Evolutionary conservation across 2,113 vertebrate genomes (phyloP), one percentile per base, ranked within the genome.

Genomic region (Gavialis gangeticus): DNA sequence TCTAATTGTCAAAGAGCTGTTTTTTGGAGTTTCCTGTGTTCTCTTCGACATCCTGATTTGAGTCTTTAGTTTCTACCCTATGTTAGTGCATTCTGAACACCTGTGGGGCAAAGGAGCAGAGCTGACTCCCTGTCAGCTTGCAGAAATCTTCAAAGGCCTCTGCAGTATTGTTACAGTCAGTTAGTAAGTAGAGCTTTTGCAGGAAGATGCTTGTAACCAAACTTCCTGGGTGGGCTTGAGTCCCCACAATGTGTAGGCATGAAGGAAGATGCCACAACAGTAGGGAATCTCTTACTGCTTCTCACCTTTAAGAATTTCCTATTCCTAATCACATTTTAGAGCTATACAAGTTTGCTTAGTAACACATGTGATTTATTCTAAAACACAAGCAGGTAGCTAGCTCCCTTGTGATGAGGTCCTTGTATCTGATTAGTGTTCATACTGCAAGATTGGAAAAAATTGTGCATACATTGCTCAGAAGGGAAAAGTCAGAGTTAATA

Each of bases 21-120:
- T 59, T 63, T 37, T 76, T 60, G 18, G 83, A 8, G 30, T 55
- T 18, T 22, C 4, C 3, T 22, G 6, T 18, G 3, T 12, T 81
- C 54, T 37, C 21, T 54, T 63, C 66, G 87, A 75, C 24, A 75
- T 75, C 13, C 69, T 14, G 24, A 14, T 46, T 89, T 60, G 54
- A 62, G 60, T 17, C 62, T 75, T 12, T 73, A 57, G n/a, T 75
- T 62, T 54, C 34, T 89, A 75, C 67, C 37, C 83, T 89, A 15
- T 77, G 82, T 81, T 90, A 92, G 10, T 64, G 75, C 19, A 59
- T 57, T 25, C 19, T 64, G 55, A 86, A 58, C 76, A 88, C 30
- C 15, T 89, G 80, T 75, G 57, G 46, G 88, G 27, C 89, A 91
- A 87, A 81, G 86, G 46, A 89, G 93, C 75, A 79, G 90, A 93